phyloP scores from a whole-genome alignment of 35 echinoderm and acorn worm genomes.

The Ophiothrix spiculata region DNA sequence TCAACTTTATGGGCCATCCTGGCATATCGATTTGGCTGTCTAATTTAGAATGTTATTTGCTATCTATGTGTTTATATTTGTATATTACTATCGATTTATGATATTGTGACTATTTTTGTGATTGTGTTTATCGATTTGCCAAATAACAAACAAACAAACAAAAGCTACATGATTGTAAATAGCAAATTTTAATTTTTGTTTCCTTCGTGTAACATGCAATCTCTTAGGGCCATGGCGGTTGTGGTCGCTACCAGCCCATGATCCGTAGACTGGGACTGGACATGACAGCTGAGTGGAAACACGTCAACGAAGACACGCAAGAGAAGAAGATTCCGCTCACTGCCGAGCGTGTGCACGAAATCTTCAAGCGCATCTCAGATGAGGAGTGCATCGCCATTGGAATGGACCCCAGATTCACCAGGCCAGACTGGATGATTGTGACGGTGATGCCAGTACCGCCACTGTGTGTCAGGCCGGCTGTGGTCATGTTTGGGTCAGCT shows the following conservation, averaged over 20 bases:
- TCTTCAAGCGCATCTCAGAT: slow-evolving; percentile 94
- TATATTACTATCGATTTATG: too few relatives aligned
- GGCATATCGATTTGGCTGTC: too few relatives aligned
- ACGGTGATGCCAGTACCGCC: slow-evolving; percentile 94
- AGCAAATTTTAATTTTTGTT: background rate
- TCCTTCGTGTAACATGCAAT: background rate
- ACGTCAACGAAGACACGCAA: slow-evolving; percentile 90
- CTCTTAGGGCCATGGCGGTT: slow-evolving; percentile 83
- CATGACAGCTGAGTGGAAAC: slow-evolving; percentile 92
- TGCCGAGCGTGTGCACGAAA: slow-evolving; percentile 87
- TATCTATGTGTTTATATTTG: too few relatives aligned
- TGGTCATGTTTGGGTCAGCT: slow-evolving; percentile 89
- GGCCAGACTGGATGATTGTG: slow-evolving; percentile 95
- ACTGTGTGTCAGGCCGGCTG: slow-evolving; percentile 84
- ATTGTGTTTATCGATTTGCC: too few relatives aligned
- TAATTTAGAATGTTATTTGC: too few relatives aligned
- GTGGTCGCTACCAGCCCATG: slow-evolving; percentile 84
- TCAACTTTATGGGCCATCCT: too few relatives aligned
- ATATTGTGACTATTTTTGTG: too few relatives aligned
- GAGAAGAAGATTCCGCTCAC: slow-evolving; percentile 94
- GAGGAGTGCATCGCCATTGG: slow-evolving; percentile 80
- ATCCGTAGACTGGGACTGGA: slow-evolving; percentile 75
- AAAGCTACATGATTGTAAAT: too few relatives aligned
- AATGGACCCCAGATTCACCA: slow-evolving; percentile 83
- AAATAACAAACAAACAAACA: too few relatives aligned